Percentiles rank a stretch among this genome's conserved stretches.
Evolutionary conservation across 2,888 invertebrate species (phyloP).

Genomic region (Meiosimyza decipiens): DNA sequence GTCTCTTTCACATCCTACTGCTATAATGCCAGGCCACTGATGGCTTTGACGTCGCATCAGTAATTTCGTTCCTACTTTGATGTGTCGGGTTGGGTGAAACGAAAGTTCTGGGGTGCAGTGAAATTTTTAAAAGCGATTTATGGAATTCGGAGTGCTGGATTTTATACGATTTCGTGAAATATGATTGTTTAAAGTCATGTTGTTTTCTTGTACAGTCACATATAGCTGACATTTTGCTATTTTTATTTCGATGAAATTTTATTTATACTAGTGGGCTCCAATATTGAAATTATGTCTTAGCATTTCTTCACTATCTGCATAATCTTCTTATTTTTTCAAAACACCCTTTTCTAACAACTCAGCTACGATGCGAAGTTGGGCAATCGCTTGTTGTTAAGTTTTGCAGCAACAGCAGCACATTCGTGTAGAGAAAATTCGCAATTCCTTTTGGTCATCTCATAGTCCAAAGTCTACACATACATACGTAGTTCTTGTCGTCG

Average conservation of each 20-base stretch:
- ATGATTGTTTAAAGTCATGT: not conserved
- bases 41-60: conserved; percentile 61
- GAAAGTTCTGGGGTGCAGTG: conserved; percentile 24
- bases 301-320: too few species aligned
- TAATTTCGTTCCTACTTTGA: conserved; percentile 52
- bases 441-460: conserved; percentile 63
- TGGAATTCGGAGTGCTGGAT: conserved; percentile 52
- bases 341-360: too few species aligned
- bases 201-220: not conserved
- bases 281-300: too few species aligned
- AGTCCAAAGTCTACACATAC: conserved; percentile 41
- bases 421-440: conserved; percentile 56
- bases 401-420: conserved; percentile 31
- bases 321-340: too few species aligned
- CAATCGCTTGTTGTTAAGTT: conserved; percentile 9
- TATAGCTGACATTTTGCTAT: too few species aligned
- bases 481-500: conserved; percentile 49
- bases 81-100: conserved; percentile 43
- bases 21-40: conserved; percentile 52
- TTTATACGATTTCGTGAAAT: too few species aligned
- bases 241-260: too few species aligned
- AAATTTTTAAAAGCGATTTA: conserved; percentile 55
- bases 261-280: too few species aligned
- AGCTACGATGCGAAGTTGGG: not conserved
- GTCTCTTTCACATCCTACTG: conserved; percentile 23